Evolutionary conservation across 1,140 invertebrate genomes (phyloP), one percentile per base, ranked within the genome.

Genomic region (Rhysida immarginata): DNA sequence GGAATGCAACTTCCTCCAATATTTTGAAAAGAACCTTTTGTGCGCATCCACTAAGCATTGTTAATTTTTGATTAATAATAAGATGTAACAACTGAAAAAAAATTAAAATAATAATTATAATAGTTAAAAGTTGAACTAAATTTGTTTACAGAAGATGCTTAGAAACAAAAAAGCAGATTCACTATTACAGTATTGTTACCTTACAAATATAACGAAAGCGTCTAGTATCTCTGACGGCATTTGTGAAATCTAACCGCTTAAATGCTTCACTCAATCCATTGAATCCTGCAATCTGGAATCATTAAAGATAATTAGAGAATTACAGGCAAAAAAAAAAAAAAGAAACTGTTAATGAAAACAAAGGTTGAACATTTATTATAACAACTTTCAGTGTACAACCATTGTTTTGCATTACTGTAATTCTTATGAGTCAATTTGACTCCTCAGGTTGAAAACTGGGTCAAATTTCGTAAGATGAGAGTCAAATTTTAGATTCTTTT

Each of bases 161-260:
- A 26, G 26, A 61, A 56, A 58, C 0, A 58, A 13, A 53, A 45
- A n/a, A n/a, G n/a, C n/a, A n/a, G n/a, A n/a, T n/a, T n/a, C n/a
- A n/a, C n/a, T n/a, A n/a, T n/a, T n/a, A n/a, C n/a, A n/a, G n/a
- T n/a, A n/a, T n/a, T n/a, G 16, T 59, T 63, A 77, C 75, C 66
- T 92, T 90, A 65, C 88, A 93, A 62, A 96, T 92, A 71, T 96
- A 99, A 70, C 95, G 94, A 71, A 97, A 96, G 53, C 94, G 77
- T 52, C 91, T 79, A 16, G 87, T 85, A 72, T 99, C 93, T 54
- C 85, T 83, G 26, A 96, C 91, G 2, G 94, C 93, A 57, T 87
- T 89, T 54, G 86, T 81, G 73, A 97, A 92, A 71, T 98, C 94
- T 42, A 98, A 72, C 56, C 87, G 81, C 65, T 91, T 87, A 18